Base-by-base conservation (phyloP, 2,888 invertebrate species). In the Tenthredo mesomela region DNA sequence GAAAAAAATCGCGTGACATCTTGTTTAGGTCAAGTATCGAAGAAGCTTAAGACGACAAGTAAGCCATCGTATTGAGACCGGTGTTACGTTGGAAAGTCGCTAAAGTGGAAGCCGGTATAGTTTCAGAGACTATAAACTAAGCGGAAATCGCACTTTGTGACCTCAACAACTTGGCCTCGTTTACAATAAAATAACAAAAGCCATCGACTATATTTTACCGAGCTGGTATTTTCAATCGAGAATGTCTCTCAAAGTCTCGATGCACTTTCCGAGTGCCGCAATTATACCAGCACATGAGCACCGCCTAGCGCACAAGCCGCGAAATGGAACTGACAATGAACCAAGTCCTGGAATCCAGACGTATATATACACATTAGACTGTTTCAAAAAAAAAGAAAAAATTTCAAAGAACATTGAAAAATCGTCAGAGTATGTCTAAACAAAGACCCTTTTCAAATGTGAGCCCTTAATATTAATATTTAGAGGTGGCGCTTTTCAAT, bases 301-400 rank as follows among this genome's bases (percentile, higher is more conserved):
- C 77, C 18, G 54, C 77, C 50, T 54, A 50, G 54, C 77, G 40
- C 29, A 70, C 70, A 54, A 54, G 50, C 50, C 33, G 15, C 33
- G 50, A 77, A 77, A 77, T 77, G 50, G 54, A 54, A 61, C 80
- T 80, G 80, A 80, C 80, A 80, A 58, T 80, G 80, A 61, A 80
- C 58, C 40, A 21, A 61, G n/a, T 40, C 37, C 58, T 15, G 40
- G 61, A 40, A 61, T 80, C 40, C 37, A 54, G 50, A 29, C 18
- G 12, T 43, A 43, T 43, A 71, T 37, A 37, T 33, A n/a, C n/a
- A n/a, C n/a, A n/a, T n/a, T n/a, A n/a, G n/a, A n/a, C n/a, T n/a
- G n/a, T n/a, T n/a, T n/a, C n/a, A n/a, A n/a, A n/a, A n/a, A n/a
- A n/a, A n/a, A n/a, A n/a, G n/a, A n/a, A n/a, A n/a, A n/a, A n/a